Conservation (phyloP, 2,797 vertebrate species). For the Oreochromis grahami region DNA sequence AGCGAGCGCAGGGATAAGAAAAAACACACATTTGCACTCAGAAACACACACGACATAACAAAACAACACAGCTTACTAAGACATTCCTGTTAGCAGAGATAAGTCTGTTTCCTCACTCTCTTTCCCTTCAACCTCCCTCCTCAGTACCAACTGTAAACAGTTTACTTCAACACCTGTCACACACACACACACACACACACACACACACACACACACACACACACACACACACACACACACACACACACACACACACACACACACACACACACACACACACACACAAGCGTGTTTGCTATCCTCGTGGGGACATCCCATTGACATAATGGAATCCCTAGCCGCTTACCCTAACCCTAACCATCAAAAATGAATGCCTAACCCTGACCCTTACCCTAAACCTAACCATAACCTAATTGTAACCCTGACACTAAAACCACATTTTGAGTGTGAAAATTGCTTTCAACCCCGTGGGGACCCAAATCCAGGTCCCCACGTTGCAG, state of each 20-base stretch:
- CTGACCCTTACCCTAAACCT: too few species aligned
- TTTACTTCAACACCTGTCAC: background rate
- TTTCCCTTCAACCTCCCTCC: background rate
- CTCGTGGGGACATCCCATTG: too few species aligned
- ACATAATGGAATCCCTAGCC: too few species aligned
- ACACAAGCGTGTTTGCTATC: too few species aligned
- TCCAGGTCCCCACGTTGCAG: too few species aligned
- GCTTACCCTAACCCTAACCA: too few species aligned
- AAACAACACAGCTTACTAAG: background rate
- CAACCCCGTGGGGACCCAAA: too few species aligned
- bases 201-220: background rate
- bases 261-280: background rate
- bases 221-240: background rate
- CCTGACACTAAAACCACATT: too few species aligned
- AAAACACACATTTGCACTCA: background rate
- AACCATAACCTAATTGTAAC: too few species aligned
- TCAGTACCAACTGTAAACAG: slow-evolving; percentile 9
- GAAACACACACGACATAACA: background rate
- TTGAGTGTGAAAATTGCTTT: too few species aligned
- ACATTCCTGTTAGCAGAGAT: background rate
- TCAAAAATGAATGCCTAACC: too few species aligned
- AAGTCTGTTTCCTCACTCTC: background rate
- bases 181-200: background rate
- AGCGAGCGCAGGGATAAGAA: background rate
- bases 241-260: background rate